Evolutionary conservation across 2,888 invertebrate genomes (phyloP).

Genomic region (Ophion slaviceki): DNA sequence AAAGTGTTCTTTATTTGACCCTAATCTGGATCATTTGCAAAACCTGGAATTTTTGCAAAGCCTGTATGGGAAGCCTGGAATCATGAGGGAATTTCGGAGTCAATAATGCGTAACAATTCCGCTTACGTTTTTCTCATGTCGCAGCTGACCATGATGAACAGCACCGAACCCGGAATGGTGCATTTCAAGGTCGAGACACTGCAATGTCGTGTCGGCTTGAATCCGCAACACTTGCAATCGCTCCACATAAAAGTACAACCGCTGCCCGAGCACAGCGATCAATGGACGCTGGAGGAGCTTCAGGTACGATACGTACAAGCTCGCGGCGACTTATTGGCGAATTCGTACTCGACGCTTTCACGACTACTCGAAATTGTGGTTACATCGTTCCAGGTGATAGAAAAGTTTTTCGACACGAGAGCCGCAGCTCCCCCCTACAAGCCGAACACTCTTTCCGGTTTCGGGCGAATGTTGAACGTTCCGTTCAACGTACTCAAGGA

Average conservation of each 20-base stretch:
- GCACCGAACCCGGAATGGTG: conserved; percentile 93
- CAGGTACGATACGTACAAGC: conserved; percentile 84
- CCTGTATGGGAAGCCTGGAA: too few species aligned
- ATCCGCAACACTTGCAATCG: conserved; percentile 95
- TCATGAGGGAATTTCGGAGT: too few species aligned
- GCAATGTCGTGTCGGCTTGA: conserved; percentile 94
- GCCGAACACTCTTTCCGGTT: conserved; percentile 94
- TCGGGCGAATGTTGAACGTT: conserved; percentile 93
- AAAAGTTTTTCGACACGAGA: conserved; percentile 96
- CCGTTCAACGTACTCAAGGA: conserved; percentile 95
- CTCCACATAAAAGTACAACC: conserved; percentile 93
- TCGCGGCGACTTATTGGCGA: not conserved
- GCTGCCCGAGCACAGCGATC: conserved; percentile 93
- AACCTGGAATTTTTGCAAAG: too few species aligned
- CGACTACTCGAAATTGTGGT: not conserved
- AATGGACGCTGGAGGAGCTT: conserved; percentile 94
- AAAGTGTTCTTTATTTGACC: too few species aligned
- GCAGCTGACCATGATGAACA: conserved; percentile 89
- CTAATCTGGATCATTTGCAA: too few species aligned
- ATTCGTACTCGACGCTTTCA: not conserved
- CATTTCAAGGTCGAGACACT: conserved; percentile 95
- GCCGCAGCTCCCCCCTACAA: conserved; percentile 96
- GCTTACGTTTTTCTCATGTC: conserved; percentile 40
- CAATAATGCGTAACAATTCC: too few species aligned
- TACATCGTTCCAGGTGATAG: conserved; percentile 87